Base-by-base conservation (phyloP, 2,797 vertebrate species). In the Lacerta bilineata region DNA sequence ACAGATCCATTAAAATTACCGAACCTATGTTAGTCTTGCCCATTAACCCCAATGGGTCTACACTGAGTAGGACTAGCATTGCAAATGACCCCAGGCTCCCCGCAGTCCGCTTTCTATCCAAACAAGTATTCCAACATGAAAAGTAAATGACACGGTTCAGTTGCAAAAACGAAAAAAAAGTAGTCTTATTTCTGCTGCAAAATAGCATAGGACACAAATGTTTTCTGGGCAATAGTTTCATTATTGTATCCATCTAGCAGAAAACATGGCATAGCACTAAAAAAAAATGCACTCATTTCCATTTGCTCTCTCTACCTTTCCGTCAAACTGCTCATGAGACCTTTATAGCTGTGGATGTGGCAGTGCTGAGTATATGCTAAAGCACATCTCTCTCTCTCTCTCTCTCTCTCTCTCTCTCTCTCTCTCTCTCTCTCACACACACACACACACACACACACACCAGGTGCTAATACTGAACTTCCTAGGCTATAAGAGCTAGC, bases 211-310 rank as follows among this genome's bases (percentile, higher is more conserved):
- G 94, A 50, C 39, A 36, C 90, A 84, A 75, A 81, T 87, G 88
- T 55, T 88, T 74, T 86, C 68, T 90, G 89, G 87, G 27, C 36
- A 90, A 90, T 90, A 94, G 80, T 91, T 94, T 95, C 92, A 93
- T 94, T 86, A 91, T 93, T 89, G 95, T 83, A 72, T 71, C 5
- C 17, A 11, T 39, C 3, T 17, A 23, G 20, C n/a, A 90, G 46
- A n/a, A 80, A 80, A 25, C 1, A 18, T 1, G 36, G 61, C 39
- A 46, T 46, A 81, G 36, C 5, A 85, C 2, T 80, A 13, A 29
- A 84, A 84, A 84, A 84, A 82, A 91, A 27, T 89, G 87, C 39
- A 27, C 43, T 77, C 88, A 76, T 91, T 72, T 71, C 50, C 20
- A 72, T 23, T n/a, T 11, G 39, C 20, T 66, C 4, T 23, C 25